phyloP scores from a whole-genome alignment of 1,140 invertebrate species.

The Lithobius niger region DNA sequence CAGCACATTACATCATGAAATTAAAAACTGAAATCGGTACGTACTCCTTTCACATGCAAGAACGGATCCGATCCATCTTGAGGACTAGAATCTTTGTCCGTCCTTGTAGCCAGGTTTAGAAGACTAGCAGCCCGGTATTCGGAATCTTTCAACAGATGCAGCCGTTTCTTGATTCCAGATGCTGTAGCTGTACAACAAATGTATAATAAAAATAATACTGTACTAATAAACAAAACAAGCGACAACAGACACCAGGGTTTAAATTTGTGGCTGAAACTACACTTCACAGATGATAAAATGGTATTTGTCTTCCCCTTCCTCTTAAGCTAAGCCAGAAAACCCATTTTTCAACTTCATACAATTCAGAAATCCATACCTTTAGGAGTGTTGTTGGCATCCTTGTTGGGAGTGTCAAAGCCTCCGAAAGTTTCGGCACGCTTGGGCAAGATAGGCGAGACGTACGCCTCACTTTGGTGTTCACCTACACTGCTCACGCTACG shows the following conservation, averaged over 20 bases:
- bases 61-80: background rate
- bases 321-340: too few species aligned
- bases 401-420: conserved; percentile 56
- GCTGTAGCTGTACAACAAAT: too few species aligned
- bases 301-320: conserved; percentile 11
- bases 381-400: conserved; percentile 15
- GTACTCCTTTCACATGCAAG: background rate
- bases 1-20: too few species aligned
- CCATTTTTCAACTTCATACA: too few species aligned
- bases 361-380: conserved; percentile 16
- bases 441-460: conserved; percentile 66
- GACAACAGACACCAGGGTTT: too few species aligned
- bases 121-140: conserved; percentile 1
- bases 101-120: background rate
- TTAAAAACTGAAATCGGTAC: too few species aligned
- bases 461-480: conserved; percentile 69
- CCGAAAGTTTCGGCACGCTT: conserved; percentile 88
- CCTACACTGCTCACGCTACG: conserved; percentile 82
- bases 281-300: too few species aligned
- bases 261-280: too few species aligned
- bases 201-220: background rate
- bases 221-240: background rate
- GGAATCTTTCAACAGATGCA: background rate
- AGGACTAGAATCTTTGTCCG: conserved; percentile 3
- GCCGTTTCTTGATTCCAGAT: background rate